These are phyloP conservation scores for Sebastes schlegelii DNA, from an alignment of 2,113 vertebrate genomes.

Conservation along the genomic window DNA sequence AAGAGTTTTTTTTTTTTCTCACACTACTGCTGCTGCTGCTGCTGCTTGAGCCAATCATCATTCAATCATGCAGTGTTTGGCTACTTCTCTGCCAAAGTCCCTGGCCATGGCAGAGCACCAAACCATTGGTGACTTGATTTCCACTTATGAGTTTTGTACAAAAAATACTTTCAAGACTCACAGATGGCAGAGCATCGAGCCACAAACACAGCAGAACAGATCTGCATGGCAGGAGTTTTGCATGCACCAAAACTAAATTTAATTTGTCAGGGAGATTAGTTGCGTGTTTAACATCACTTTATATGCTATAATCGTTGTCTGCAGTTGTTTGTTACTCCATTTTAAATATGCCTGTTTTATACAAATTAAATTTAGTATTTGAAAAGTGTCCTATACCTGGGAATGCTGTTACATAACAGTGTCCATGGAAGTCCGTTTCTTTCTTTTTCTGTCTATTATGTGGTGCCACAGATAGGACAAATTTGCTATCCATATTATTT, in stretches of 20 bases:
- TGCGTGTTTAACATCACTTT: constrained; percentile 5
- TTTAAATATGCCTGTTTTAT: neutral
- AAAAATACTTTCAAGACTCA: constrained; percentile 41
- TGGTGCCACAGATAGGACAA: neutral
- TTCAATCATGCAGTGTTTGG: constrained; percentile 61
- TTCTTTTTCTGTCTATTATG: neutral
- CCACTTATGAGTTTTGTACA: constrained; percentile 26
- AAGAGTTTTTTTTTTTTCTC: constrained; percentile 54
- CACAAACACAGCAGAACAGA: constrained; percentile 37
- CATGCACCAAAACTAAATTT: neutral
- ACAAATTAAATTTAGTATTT: neutral
- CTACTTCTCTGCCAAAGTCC: constrained; percentile 10
- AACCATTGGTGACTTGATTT: constrained; percentile 55
- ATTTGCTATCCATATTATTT: neutral
- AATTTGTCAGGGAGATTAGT: constrained; percentile 1
- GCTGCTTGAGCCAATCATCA: constrained; percentile 55
- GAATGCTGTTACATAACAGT: neutral
- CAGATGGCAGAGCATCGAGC: constrained; percentile 43
- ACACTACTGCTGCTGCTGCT: constrained; percentile 38
- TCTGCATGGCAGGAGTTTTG: constrained; percentile 24
- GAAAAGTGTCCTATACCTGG: neutral
- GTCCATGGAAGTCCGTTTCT: neutral
- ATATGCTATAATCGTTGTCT: neutral
- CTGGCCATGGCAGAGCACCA: constrained; percentile 31
- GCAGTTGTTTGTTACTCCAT: neutral